Conservation (phyloP, 2,888 invertebrate species). For the Meganola albula region DNA sequence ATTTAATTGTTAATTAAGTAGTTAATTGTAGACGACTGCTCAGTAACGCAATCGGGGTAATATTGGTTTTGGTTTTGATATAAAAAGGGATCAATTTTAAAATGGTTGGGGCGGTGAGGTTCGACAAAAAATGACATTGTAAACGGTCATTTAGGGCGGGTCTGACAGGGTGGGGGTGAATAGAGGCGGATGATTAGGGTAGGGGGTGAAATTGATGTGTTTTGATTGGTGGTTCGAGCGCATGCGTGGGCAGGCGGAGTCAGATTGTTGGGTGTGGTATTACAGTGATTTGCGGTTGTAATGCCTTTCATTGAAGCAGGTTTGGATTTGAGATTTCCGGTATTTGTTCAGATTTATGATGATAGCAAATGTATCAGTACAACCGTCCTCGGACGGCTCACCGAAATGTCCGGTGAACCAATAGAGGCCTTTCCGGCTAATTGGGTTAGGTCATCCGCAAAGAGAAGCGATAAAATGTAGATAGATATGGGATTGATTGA, state of each 20-base stretch:
- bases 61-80: conserved; percentile 60
- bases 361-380: no score
- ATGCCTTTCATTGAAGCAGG: conserved; percentile 69
- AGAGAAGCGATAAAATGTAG: no score
- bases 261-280: conserved; percentile 66
- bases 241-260: conserved; percentile 62
- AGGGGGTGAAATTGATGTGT: conserved; percentile 34
- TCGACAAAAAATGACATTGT: conserved; percentile 71
- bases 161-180: conserved; percentile 50
- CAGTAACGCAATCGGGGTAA: conserved; percentile 37
- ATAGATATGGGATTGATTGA: no score
- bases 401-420: no score
- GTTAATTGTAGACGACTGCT: conserved; percentile 36
- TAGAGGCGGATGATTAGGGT: no score
- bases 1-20: conserved; percentile 27
- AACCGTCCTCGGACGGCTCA: no score
- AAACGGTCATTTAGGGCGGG: conserved; percentile 63
- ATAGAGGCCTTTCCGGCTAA: no score
- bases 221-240: conserved; percentile 53
- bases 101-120: conserved; percentile 59
- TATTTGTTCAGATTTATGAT: background rate
- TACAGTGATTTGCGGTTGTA: conserved; percentile 71
- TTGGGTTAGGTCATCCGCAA: no score
- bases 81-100: conserved; percentile 53
- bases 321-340: conserved; percentile 26